Conservation (phyloP, 2,888 invertebrate genomes). For the Xanthorhoe designata region DNA sequence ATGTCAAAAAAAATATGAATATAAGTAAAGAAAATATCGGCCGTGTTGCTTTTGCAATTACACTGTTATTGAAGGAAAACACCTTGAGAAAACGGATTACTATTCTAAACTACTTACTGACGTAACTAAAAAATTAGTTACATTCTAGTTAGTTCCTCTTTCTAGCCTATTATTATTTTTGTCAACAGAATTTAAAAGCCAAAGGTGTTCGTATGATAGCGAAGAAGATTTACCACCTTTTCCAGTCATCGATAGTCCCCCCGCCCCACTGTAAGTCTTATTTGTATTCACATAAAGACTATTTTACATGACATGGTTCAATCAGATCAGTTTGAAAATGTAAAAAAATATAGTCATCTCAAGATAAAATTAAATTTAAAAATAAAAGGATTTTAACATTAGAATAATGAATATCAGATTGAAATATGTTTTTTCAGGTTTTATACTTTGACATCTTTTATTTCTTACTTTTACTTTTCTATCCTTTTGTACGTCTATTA, state of each 20-base stretch:
- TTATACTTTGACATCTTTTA: neutral
- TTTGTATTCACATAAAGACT: slow-evolving; percentile 15
- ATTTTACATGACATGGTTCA: slow-evolving; percentile 6
- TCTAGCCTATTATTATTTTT: slow-evolving; percentile 17
- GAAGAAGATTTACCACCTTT: slow-evolving; percentile 89
- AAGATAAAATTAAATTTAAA: too few species aligned
- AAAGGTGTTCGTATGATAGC: slow-evolving; percentile 78
- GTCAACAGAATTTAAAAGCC: slow-evolving; percentile 66
- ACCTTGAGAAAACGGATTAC: neutral
- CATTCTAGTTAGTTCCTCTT: too few species aligned
- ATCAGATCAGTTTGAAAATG: neutral
- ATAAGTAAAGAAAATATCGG: too few species aligned
- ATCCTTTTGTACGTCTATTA: neutral
- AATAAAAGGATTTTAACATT: too few species aligned
- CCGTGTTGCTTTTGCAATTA: too few species aligned
- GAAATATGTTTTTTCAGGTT: slow-evolving; percentile 4
- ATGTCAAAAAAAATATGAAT: too few species aligned
- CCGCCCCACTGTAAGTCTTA: slow-evolving; percentile 65
- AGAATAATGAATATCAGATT: neutral
- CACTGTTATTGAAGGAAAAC: too few species aligned
- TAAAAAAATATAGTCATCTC: too few species aligned
- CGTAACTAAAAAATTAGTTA: too few species aligned
- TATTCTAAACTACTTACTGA: too few species aligned
- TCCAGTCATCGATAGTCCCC: slow-evolving; percentile 85
- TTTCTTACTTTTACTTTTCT: too few species aligned